Conservation (phyloP, 2,888 invertebrate species). For the Eilema depressum region DNA sequence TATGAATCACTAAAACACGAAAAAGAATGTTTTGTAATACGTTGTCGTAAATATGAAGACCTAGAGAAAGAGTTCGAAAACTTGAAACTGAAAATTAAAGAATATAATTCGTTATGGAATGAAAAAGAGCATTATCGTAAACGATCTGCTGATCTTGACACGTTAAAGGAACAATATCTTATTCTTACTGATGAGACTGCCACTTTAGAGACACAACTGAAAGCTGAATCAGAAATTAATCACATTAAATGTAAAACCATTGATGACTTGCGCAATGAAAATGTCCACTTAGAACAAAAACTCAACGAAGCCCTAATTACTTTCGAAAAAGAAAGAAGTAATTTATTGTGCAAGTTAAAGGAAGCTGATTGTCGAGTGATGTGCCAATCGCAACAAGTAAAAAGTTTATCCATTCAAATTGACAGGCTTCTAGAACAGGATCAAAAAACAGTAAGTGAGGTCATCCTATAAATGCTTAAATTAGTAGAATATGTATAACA, state of each 20-base stretch:
- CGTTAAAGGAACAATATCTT: constrained; percentile 75
- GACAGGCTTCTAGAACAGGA: constrained; percentile 79
- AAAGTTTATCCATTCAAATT: constrained; percentile 83
- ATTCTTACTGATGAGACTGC: constrained; percentile 76
- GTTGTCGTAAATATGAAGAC: constrained; percentile 70
- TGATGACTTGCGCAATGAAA: constrained; percentile 70
- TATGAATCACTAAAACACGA: constrained; percentile 77
- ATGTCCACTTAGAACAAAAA: constrained; percentile 70
- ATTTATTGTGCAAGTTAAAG: constrained; percentile 79
- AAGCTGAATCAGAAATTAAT: constrained; percentile 79
- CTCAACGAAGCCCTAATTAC: constrained; percentile 66
- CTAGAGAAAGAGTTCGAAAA: constrained; percentile 71
- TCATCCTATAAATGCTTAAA: neutral
- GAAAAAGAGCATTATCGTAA: constrained; percentile 79
- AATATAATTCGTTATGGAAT: constrained; percentile 75
- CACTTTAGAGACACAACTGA: constrained; percentile 73
- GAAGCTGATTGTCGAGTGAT: constrained; percentile 85
- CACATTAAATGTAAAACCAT: constrained; percentile 67
- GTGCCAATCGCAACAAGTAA: constrained; percentile 87
- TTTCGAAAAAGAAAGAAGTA: constrained; percentile 82
- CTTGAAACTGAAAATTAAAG: constrained; percentile 67
- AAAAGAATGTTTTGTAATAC: constrained; percentile 64
- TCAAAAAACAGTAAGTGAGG: constrained; percentile 57
- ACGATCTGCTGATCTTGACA: constrained; percentile 74
- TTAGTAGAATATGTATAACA: neutral